phyloP scores from a whole-genome alignment of 2,113 vertebrate genomes.

The Albula goreensis region DNA sequence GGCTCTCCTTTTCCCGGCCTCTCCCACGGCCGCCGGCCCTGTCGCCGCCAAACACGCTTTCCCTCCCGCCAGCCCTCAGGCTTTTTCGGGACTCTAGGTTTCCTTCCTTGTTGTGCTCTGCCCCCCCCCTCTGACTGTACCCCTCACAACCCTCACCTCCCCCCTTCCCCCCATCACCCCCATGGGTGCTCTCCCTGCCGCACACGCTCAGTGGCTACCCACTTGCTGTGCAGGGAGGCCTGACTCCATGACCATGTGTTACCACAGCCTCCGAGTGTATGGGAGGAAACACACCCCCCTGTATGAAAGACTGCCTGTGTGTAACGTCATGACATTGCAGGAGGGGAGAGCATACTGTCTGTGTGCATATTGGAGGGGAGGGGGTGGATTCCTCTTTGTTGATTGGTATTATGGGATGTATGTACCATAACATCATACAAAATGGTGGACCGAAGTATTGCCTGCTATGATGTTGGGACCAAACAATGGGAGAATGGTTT shows the following conservation, averaged over 20 bases:
- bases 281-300: neutral
- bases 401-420: neutral
- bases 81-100: too few relatives aligned
- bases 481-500: neutral
- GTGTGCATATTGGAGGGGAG: neutral
- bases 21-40: slow-evolving; percentile 38
- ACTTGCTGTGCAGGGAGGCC: neutral
- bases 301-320: too few relatives aligned
- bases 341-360: neutral
- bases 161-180: too few relatives aligned
- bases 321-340: neutral
- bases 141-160: neutral
- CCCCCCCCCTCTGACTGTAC: too few relatives aligned
- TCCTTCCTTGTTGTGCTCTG: too few relatives aligned
- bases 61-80: neutral
- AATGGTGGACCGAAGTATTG: too few relatives aligned
- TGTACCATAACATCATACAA: too few relatives aligned
- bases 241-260: neutral
- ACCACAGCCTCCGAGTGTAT: neutral
- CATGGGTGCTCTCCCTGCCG: neutral
- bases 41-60: slow-evolving; percentile 36
- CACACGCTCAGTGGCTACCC: neutral
- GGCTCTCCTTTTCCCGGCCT: slow-evolving; percentile 58
- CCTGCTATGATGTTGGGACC: too few relatives aligned
- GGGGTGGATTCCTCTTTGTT: neutral